Evolutionary conservation across 2,888 invertebrate species (phyloP), one percentile per base, ranked within the genome.

Genomic region (Ophion obscuratus): DNA sequence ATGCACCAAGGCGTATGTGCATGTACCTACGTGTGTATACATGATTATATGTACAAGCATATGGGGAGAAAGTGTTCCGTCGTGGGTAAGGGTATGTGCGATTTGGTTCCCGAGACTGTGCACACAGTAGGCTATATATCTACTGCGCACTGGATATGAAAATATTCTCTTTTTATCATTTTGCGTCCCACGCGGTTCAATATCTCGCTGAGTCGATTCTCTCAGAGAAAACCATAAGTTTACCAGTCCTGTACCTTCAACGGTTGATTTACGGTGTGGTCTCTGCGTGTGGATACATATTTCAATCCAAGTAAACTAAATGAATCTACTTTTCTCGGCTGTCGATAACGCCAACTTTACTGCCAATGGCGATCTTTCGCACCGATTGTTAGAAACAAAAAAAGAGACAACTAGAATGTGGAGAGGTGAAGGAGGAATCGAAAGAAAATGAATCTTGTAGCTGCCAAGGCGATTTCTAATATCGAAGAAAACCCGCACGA

Each of bases 201-300:
- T 61, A 71, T 84, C 76, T 84, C 31, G 36, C 64, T n/a, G 53
- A 64, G 40, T 6, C 6, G 7, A 40, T 40, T 7, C 9, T 40
- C 40, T 71, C 62, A 31, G 44, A 24, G 6, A 11, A 24, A 47
- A 64, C 64, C 73, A 17, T 36, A 67, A 20, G 11, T 40, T n/a
- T 40, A 47, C 14, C 11, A 53, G 47, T 36, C 6, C 14, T 11
- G 36, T 11, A 27, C 59, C 31, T 11, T 24, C 66, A 70, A 68
- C 53, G 59, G 64, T 36, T 79, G 79, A 85, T 83, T 83, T 79
- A 83, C 31, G 44, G 40, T 76, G 66, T 68, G 70, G 62, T 75
- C 62, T 61, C 53, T 47, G 24, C 17, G 36, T 75, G 85, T 67
- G 76, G 62, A 82, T 82, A 31, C 66, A 64, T 85, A 76, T 83